Percentiles rank a stretch among this genome's conserved stretches.
phyloP scores from a whole-genome alignment of 1,140 invertebrate species.

The Brachionus koreanus region DNA sequence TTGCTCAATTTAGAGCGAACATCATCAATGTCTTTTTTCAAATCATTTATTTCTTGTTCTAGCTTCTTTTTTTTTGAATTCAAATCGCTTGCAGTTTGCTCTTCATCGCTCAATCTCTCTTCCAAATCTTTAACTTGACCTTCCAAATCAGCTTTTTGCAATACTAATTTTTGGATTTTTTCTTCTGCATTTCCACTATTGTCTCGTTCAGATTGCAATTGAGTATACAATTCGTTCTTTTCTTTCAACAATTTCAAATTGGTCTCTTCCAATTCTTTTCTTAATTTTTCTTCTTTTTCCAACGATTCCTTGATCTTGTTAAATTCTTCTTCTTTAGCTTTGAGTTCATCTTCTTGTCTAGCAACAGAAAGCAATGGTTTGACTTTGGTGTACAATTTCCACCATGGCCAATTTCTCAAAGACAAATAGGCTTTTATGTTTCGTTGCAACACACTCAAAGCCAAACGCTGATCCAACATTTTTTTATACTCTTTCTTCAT shows the following conservation, averaged over 20 bases:
- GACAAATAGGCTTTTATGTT: no score
- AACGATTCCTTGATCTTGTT: constrained; percentile 86
- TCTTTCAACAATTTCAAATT: constrained; percentile 77
- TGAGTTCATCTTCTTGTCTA: no score
- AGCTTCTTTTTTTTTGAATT: constrained; percentile 91
- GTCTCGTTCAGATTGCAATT: no score
- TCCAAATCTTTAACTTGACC: no score
- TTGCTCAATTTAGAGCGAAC: constrained; percentile 85
- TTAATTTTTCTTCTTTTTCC: constrained; percentile 85
- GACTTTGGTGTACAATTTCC: no score
- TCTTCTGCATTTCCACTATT: constrained; percentile 78
- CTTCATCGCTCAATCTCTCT: constrained; percentile 87
- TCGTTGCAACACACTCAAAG: constrained; percentile 95
- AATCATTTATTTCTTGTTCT: constrained; percentile 81
- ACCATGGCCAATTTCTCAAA: no score
- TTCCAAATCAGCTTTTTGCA: no score
- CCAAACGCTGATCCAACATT: constrained; percentile 93
- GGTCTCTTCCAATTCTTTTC: constrained; percentile 90
- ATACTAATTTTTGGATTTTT: constrained; percentile 80
- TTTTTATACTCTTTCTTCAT: constrained; percentile 88
- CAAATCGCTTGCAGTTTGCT: constrained; percentile 85
- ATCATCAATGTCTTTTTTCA: constrained; percentile 96
- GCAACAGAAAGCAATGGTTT: no score
- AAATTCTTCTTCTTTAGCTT: constrained; percentile 91
- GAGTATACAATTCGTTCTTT: no score